Evolutionary conservation across 1,140 invertebrate species (phyloP), one percentile per base, ranked within the genome.

Genomic region (Drosophila serrata): DNA sequence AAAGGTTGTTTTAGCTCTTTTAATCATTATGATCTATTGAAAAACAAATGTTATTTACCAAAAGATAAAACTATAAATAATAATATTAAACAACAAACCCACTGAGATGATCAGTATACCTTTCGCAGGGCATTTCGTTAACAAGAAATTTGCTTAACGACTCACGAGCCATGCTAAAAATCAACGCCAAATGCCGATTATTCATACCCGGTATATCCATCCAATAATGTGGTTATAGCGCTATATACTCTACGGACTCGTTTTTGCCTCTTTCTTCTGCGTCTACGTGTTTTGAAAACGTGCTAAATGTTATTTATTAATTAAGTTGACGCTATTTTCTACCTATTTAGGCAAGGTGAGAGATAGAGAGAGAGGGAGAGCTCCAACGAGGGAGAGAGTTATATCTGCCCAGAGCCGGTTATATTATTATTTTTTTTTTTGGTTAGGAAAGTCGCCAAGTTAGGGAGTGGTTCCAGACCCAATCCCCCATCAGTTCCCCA

Each of bases 271-370:
- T 42, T 53, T 35, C 40, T 22, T 17, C 40, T n/a, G 27, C 40
- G 31, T 56, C 43, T 45, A 9, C 24, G n/a, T n/a, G 11, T 46
- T 60, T 78, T 63, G 65, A 79, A 84, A 84, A 77, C 74, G 77
- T 81, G 84, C 81, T 88, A 88, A 90, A 90, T 90, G 87, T 85
- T 85, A 90, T 84, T 90, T 90, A 90, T 90, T 90, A 90, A 90
- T 90, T 90, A 90, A 90, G 81, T 90, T 79, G 85, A 85, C 84
- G 84, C 60, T 82, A 67, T 84, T 88, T 85, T 88, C 80, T 76
- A 82, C 65, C 82, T 64, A 79, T 79, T 87, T 82, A 67, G 75
- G 40, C 64, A 59, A 46, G 22, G 33, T 37, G n/a, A 24, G 39
- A 40, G 31, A 65, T 0, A 15, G 29, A 17, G 24, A 19, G 29